phyloP scores from a whole-genome alignment of 2,113 vertebrate genomes.

The Pelecanoides urinatrix region DNA sequence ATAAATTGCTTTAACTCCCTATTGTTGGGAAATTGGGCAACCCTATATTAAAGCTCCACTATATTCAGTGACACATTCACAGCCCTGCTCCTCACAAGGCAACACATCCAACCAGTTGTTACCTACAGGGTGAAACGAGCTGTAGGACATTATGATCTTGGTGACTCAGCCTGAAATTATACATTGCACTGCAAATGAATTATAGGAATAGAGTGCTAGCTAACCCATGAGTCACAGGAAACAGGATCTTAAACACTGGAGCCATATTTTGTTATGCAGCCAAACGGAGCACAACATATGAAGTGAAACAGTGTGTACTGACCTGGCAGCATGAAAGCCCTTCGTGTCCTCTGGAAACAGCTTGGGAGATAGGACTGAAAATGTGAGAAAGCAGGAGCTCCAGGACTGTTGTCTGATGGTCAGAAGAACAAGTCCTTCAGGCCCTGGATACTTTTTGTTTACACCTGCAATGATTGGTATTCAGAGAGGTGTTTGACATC shows the following conservation, averaged over 20 bases:
- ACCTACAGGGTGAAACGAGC: neutral
- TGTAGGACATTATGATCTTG: neutral
- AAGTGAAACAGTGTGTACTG: neutral
- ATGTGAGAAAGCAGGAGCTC: neutral
- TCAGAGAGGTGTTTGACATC: neutral
- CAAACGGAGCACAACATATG: neutral
- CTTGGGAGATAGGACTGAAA: neutral
- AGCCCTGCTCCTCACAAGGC: neutral
- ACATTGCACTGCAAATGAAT: neutral
- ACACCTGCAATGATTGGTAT: neutral
- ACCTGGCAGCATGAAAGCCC: neutral
- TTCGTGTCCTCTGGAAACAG: neutral
- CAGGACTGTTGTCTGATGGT: neutral
- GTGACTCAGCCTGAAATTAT: conserved; percentile 18
- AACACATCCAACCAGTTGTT: neutral
- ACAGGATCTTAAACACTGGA: neutral
- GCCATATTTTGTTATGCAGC: neutral
- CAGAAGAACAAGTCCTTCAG: neutral
- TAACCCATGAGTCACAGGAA: neutral
- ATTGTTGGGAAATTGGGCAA: neutral
- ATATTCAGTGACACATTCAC: neutral
- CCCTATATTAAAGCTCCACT: neutral
- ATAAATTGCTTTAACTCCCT: neutral
- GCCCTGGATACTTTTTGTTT: neutral
- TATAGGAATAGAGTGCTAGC: neutral